Percentiles rank a stretch among this genome's conserved stretches.
Conservation (phyloP, 2,113 vertebrate genomes). For the human region DNA sequence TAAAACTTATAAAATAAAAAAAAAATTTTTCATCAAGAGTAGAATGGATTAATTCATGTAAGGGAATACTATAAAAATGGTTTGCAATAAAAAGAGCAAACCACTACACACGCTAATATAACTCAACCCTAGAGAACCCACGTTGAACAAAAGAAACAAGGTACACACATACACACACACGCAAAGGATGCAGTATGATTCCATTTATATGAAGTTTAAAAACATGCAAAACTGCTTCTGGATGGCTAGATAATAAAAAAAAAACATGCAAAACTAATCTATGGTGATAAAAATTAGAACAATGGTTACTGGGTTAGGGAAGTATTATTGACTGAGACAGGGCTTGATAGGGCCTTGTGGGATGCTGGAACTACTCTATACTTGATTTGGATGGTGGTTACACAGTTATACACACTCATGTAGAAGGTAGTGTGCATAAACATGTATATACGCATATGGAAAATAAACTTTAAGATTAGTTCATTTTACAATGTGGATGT, state of each 20-base stretch:
- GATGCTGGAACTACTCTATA: not conserved
- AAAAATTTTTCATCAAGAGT: not conserved
- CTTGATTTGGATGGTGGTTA: not conserved
- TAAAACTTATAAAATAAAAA: conserved; percentile 3
- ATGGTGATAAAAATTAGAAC: not conserved
- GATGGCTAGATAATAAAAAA: too few relatives aligned
- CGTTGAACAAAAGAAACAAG: not conserved
- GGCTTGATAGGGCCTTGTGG: not conserved
- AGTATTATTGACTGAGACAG: not conserved
- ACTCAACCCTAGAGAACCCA: not conserved
- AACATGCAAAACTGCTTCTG: not conserved
- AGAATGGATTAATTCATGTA: not conserved
- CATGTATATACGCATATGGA: not conserved
- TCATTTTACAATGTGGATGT: not conserved
- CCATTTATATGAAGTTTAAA: not conserved
- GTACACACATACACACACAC: not conserved
- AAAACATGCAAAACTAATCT: not conserved
- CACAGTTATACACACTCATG: not conserved
- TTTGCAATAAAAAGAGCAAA: not conserved
- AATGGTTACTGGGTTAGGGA: not conserved
- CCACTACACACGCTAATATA: not conserved
- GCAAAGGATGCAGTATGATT: not conserved
- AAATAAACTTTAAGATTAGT: conserved; percentile 1
- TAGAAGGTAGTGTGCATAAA: not conserved
- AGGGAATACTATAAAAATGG: not conserved